phyloP scores from a whole-genome alignment of 2,888 invertebrate genomes.

The Mellilla xanthometata region DNA sequence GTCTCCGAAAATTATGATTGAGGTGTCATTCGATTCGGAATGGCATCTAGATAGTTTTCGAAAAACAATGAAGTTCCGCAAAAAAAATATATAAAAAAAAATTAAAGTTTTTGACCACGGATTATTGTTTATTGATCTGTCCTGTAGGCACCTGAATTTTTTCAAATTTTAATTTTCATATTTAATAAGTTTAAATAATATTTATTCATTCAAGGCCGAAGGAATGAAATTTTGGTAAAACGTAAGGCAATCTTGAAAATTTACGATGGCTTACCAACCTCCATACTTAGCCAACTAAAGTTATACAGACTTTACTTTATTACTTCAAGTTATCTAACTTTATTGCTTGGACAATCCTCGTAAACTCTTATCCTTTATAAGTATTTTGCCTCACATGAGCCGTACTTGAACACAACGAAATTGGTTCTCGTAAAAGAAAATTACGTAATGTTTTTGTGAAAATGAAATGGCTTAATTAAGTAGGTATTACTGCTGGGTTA shows the following conservation, averaged over 20 bases:
- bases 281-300: neutral
- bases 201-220: no score
- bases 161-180: no score
- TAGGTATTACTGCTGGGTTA: neutral
- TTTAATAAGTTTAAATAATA: no score
- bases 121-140: no score
- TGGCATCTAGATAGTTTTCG: no score
- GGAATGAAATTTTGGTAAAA: no score
- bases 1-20: no score
- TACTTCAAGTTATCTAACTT: conserved; percentile 1
- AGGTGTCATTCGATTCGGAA: no score
- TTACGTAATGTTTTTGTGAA: neutral
- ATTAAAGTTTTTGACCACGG: no score
- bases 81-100: no score
- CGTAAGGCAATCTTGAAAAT: neutral
- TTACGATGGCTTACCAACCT: neutral
- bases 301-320: conserved; percentile 1
- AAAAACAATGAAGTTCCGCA: no score
- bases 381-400: conserved; percentile 1
- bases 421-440: conserved; percentile 3
- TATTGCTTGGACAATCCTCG: conserved; percentile 6
- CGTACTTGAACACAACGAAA: neutral
- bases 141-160: no score
- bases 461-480: neutral
- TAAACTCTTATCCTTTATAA: conserved; percentile 6